Conservation (phyloP, 2,113 vertebrate genomes). For the Lethenteron reissneri region DNA sequence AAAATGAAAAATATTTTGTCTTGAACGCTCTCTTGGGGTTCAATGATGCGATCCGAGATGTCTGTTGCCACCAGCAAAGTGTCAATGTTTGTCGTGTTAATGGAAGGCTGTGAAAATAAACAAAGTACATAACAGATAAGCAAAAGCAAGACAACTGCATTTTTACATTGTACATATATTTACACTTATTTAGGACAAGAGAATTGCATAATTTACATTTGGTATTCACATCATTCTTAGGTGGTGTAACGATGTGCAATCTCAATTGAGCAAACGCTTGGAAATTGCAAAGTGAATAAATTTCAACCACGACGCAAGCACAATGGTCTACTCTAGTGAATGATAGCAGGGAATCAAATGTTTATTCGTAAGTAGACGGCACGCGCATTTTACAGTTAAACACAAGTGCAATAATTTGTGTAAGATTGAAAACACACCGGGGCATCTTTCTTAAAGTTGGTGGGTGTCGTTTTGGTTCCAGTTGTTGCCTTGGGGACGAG, state of each 20-base stretch:
- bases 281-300: no score
- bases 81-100: slow-evolving; percentile 98
- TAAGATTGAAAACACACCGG: slow-evolving; percentile 36
- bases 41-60: slow-evolving; percentile 83
- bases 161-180: not conserved
- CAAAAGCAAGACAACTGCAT: slow-evolving; percentile 8
- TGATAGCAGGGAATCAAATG: no score
- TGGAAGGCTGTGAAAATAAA: slow-evolving; percentile 48
- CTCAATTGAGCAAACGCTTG: no score
- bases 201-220: no score
- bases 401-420: no score
- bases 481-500: slow-evolving; percentile 81
- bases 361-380: no score
- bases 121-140: slow-evolving; percentile 12
- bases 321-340: no score
- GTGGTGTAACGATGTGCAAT: no score
- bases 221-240: no score
- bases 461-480: slow-evolving; percentile 64
- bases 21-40: slow-evolving; percentile 87
- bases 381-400: no score
- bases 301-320: no score
- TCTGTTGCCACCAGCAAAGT: slow-evolving; percentile 88
- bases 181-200: no score
- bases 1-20: slow-evolving; percentile 99
- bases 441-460: slow-evolving; percentile 93